Evolutionary conservation across 2,113 vertebrate genomes (phyloP), one percentile per base, ranked within the genome.

Genomic region (Hoplias malabaricus): DNA sequence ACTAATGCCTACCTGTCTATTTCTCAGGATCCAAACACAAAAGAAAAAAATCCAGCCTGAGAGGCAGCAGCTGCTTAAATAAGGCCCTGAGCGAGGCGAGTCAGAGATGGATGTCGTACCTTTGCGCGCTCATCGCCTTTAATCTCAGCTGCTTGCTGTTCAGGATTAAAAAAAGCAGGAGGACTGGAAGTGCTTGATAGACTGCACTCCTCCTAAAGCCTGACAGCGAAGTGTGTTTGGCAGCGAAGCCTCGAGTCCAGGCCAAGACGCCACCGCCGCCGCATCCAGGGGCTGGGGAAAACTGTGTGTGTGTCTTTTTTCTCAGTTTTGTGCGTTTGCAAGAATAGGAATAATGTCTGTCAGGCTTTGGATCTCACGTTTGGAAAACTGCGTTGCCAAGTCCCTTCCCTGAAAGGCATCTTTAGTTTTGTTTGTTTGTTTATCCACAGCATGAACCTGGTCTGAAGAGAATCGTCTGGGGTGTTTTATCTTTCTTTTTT

Each of bases 21-120:
- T 74, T 73, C 46, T 19, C 85, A 94, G 93, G 92, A 91, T 83
- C 90, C 89, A 90, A 91, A 90, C n/a, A n/a, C n/a, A n/a, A n/a
- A n/a, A n/a, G n/a, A n/a, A n/a, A n/a, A n/a, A n/a, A n/a, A n/a
- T n/a, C n/a, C n/a, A 92, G 0, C 80, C 85, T 59, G 92, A 93
- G 86, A 88, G 89, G n/a, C 83, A 87, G 48, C 80, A 89, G 90
- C 88, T 90, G 86, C 31, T 82, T 89, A 90, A 91, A 93, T 88
- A 88, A 92, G 88, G 90, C 93, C 67, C 88, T 91, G 90, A 91
- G 88, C 91, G 91, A 91, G 90, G 92, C 90, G 91, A 92, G 93
- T 89, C 68, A 31, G 75, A 68, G 69, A 0, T 42, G 81, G 31
- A 11, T 84, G 90, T 84, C 73, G 25, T 69, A 79, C 36, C 78